Evolutionary conservation across 2,797 vertebrate genomes (phyloP), one percentile per base, ranked within the genome.

Genomic region (Podarcis lilfordi): DNA sequence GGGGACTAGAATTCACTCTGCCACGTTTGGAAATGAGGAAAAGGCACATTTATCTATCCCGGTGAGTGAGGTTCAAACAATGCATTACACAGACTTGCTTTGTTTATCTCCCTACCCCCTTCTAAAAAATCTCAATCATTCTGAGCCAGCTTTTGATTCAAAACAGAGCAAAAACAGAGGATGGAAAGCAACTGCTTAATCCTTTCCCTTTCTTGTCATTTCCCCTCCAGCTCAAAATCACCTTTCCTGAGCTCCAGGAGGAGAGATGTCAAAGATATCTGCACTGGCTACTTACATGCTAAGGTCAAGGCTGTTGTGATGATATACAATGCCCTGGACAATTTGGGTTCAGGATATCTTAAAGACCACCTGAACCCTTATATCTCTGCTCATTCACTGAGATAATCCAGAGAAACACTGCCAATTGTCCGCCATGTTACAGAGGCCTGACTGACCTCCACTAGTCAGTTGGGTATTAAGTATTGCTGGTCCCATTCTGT

Each of bases 1-100:
- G 88, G 84, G 86, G 87, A 91, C 59, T 95, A 94, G 80, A 93
- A 95, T 96, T 93, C 91, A 92, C 87, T 94, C 89, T 76, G 91
- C 88, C 92, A 88, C 91, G 86, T 82, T 74, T 92, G 93, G 82
- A 74, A 74, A 37, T 37, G 25, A 37, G 9, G 21, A 91, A 91
- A 91, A 93, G 84, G 93, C 90, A 91, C 94, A 95, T 88, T 82
- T 61, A 91, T 90, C 10, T 32, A 85, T 80, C 69, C 78, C 78
- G 82, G 72, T 84, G 87, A 92, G 86, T 90, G 72, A 89, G 86
- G 92, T 89, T 85, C 55, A 45, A 93, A 45, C 23, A 76, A 66
- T 37, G 85, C n/a, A 75, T 37, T 80, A 32, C 27, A 79, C 9
- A 69, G 3, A 15, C 78, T 21, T 71, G 75, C 37, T 77, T 50